These are phyloP conservation scores for Oriolus oriolus DNA, from an alignment of 2,113 vertebrate genomes.

Conservation along the genomic window DNA sequence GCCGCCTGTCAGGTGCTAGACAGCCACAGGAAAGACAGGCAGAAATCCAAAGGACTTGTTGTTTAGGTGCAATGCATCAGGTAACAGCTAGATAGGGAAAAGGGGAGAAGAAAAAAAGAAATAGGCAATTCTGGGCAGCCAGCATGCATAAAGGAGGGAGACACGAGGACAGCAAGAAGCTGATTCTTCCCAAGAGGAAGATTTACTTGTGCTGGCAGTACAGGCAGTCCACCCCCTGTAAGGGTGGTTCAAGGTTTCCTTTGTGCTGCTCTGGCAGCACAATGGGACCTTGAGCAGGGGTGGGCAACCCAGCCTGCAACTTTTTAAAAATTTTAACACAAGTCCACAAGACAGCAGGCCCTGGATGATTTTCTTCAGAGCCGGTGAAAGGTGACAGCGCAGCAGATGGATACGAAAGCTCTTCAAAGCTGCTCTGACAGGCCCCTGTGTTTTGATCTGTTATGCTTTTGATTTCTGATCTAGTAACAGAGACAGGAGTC, in stretches of 20 bases:
- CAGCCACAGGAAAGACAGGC: neutral
- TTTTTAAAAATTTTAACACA: neutral
- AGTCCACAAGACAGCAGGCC: neutral
- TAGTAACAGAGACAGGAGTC: neutral
- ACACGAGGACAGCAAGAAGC: neutral
- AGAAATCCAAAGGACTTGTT: neutral
- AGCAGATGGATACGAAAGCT: neutral
- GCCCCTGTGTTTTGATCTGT: neutral
- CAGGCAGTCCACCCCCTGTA: neutral
- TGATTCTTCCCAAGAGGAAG: neutral
- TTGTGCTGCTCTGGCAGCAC: neutral
- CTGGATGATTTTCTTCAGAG: neutral
- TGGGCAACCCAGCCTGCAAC: neutral
- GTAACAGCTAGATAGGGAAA: neutral
- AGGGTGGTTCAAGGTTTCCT: neutral
- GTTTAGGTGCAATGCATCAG: neutral
- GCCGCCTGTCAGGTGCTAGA: neutral
- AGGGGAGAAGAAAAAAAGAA: neutral
- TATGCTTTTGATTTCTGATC: constrained; percentile 46
- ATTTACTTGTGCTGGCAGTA: neutral
- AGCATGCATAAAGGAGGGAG: neutral
- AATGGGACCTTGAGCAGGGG: neutral
- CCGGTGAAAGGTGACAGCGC: neutral
- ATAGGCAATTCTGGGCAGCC: neutral
- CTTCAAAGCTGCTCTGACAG: constrained; percentile 33